Evolutionary conservation across 2,888 invertebrate genomes (phyloP).

Genomic region (Nephrotoma flavescens): DNA sequence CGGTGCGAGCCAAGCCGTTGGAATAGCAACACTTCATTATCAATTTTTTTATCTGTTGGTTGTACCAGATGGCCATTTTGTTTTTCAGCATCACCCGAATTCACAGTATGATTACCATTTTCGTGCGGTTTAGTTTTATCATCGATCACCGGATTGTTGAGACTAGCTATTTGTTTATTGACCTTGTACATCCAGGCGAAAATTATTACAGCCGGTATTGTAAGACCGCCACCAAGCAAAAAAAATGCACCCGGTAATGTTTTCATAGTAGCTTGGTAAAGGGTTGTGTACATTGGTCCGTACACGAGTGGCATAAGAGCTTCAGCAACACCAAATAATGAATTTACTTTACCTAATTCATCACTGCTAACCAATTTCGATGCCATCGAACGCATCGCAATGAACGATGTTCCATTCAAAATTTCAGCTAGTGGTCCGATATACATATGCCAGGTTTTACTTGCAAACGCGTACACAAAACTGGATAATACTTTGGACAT

Average conservation of each 20-base stretch:
- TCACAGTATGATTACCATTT: slow-evolving; percentile 3
- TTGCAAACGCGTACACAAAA: slow-evolving; percentile 72
- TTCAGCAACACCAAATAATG: slow-evolving; percentile 70
- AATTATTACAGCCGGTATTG: slow-evolving; percentile 35
- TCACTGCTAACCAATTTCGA: slow-evolving; percentile 68
- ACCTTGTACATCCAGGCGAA: slow-evolving; percentile 30
- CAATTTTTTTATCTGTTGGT: background rate
- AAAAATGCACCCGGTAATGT: slow-evolving; percentile 45
- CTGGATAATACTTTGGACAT: slow-evolving; percentile 73
- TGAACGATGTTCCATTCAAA: slow-evolving; percentile 74
- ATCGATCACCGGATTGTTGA: slow-evolving; percentile 9
- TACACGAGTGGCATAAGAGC: slow-evolving; percentile 74
- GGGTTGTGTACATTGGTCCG: slow-evolving; percentile 63
- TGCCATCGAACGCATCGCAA: slow-evolving; percentile 77
- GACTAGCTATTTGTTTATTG: slow-evolving; percentile 17
- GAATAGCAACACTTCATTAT: background rate
- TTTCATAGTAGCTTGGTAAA: slow-evolving; percentile 39
- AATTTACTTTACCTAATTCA: slow-evolving; percentile 73
- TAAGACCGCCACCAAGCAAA: slow-evolving; percentile 39
- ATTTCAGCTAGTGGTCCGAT: slow-evolving; percentile 69
- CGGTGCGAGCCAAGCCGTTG: background rate
- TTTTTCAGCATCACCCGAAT: background rate
- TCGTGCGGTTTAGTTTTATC: slow-evolving; percentile 11
- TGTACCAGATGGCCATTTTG: background rate
- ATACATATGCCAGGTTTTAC: slow-evolving; percentile 65